Evolutionary conservation across 2,888 invertebrate genomes (phyloP).

Genomic region (Patella ulyssiponensis): DNA sequence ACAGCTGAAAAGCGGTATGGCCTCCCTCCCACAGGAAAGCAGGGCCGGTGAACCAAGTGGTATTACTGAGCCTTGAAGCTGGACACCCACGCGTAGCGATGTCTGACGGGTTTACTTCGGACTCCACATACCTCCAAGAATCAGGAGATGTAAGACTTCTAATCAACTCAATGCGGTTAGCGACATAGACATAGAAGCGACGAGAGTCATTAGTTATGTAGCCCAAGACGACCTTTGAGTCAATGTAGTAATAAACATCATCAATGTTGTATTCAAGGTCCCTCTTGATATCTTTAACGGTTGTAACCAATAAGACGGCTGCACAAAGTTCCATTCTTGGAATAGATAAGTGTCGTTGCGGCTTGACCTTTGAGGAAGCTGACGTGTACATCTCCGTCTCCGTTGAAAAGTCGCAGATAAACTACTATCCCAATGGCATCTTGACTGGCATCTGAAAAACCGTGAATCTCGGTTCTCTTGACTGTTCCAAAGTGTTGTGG

Average conservation of each 20-base stretch:
- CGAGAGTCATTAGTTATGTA: not conserved
- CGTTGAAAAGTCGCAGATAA: not conserved
- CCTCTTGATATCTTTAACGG: too few relatives aligned
- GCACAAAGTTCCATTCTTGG: not conserved
- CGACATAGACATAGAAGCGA: constrained; percentile 20
- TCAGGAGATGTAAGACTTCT: too few relatives aligned
- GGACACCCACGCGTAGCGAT: not conserved
- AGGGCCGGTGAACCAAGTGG: not conserved
- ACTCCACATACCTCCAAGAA: constrained; percentile 11
- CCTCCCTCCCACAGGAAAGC: too few relatives aligned
- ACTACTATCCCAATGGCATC: not conserved
- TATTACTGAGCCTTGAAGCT: not conserved
- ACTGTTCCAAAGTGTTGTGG: too few relatives aligned
- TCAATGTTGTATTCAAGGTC: not conserved
- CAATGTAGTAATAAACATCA: constrained; percentile 12
- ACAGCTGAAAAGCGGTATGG: too few relatives aligned
- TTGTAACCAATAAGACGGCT: too few relatives aligned
- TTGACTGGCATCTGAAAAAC: not conserved
- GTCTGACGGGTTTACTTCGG: constrained; percentile 21
- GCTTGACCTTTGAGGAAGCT: not conserved
- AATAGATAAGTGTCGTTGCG: not conserved
- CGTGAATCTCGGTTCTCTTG: too few relatives aligned
- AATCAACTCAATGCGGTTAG: constrained; percentile 15
- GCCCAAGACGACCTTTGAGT: constrained; percentile 14
- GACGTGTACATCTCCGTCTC: not conserved